Evolutionary conservation across 2,888 invertebrate genomes (phyloP), one percentile per base, ranked within the genome.

Genomic region (Bombyx huttoni): DNA sequence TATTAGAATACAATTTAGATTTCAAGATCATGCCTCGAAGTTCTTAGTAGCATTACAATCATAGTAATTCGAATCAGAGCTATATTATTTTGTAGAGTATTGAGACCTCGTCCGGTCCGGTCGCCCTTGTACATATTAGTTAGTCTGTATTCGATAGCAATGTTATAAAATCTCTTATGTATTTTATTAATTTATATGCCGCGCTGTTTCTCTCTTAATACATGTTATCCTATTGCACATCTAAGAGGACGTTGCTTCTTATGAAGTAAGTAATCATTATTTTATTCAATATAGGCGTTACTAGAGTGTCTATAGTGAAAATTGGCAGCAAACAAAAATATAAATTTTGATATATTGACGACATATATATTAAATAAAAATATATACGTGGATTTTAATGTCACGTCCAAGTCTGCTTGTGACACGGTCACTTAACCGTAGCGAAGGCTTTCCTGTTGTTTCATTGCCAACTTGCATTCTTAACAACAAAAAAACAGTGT

Each of bases 361-460:
- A 24, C 24, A 24, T 24, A 24, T 24, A 24, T 24, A 24, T 24
- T 24, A 5, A 24, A 24, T 24, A 24, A 24, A 24, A 24, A 24
- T 24, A 24, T 40, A 40, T 3, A 40, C 40, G 40, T 40, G 40
- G 40, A 40, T 40, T 10, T 40, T 40, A 40, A 40, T 40, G 12
- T 40, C 40, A 40, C 40, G 40, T 40, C 40, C 9, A 10, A 8
- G 40, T 40, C 24, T 24, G 24, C 24, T 24, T 24, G 49, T 13
- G 34, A 45, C 49, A 24, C 24, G 50, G 46, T 46, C 46, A 46
- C 45, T 50, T 13, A 46, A 40, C 45, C 50, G 33, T 46, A 45
- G 46, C 46, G 50, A 50, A 50, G 50, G 50, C 46, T 45, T 46
- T 8, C 46, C 45, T 40, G 45, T 14, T 50, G 45, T 50, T 50